phyloP scores from a whole-genome alignment of 2,797 vertebrate species.

The Artibeus lituratus region DNA sequence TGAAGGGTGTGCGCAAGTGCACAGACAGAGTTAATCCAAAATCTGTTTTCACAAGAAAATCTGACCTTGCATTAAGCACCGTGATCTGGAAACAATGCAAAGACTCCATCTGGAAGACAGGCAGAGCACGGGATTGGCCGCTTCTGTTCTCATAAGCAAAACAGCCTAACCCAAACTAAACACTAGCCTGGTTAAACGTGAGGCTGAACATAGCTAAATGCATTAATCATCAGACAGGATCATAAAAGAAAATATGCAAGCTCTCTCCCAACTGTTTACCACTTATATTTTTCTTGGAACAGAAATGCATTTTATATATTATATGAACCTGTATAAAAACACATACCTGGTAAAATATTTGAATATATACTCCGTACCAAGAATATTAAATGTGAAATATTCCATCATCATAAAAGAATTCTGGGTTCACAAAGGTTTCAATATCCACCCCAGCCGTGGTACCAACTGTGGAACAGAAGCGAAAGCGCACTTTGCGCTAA shows the following conservation, averaged over 20 bases:
- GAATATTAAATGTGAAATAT: slow-evolving; percentile 61
- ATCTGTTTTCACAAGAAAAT: slow-evolving; percentile 62
- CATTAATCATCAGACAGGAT: slow-evolving; percentile 70
- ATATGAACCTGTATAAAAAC: slow-evolving; percentile 72
- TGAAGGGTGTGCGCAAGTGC: neutral
- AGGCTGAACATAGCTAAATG: slow-evolving; percentile 64
- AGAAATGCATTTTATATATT: slow-evolving; percentile 75
- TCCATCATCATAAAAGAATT: slow-evolving; percentile 67
- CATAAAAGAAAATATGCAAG: slow-evolving; percentile 67
- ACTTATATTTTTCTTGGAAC: slow-evolving; percentile 77
- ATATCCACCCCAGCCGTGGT: slow-evolving; percentile 54
- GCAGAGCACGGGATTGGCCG: slow-evolving; percentile 37
- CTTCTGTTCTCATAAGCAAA: slow-evolving; percentile 56
- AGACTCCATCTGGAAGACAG: slow-evolving; percentile 58
- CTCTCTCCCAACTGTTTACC: slow-evolving; percentile 69
- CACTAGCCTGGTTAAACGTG: slow-evolving; percentile 65
- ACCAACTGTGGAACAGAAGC: slow-evolving; percentile 53
- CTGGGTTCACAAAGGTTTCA: slow-evolving; percentile 60
- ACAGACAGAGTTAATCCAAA: slow-evolving; percentile 54
- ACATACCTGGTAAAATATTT: slow-evolving; percentile 63
- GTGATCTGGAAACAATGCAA: slow-evolving; percentile 69
- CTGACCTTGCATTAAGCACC: slow-evolving; percentile 61
- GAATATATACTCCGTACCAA: slow-evolving; percentile 33
- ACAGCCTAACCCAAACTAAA: slow-evolving; percentile 68
- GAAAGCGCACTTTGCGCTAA: neutral